These are phyloP conservation scores for Cardinalis cardinalis DNA, from an alignment of 2,113 vertebrate genomes.

Conservation along the genomic window DNA sequence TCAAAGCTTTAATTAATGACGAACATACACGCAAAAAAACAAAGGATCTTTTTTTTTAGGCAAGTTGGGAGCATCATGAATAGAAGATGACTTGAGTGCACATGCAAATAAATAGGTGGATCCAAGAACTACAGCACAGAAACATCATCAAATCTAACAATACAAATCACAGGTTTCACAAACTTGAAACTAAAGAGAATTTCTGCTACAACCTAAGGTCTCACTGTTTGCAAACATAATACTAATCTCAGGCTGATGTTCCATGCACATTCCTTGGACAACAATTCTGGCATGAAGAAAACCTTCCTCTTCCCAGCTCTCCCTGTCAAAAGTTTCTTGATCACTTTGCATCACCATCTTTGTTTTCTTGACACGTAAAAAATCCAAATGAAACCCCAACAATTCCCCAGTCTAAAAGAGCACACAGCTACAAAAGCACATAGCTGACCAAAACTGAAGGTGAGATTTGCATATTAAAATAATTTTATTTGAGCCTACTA, in stretches of 20 bases:
- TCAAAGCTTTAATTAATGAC: background rate
- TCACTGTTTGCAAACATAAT: background rate
- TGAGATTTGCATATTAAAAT: background rate
- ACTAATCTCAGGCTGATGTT: background rate
- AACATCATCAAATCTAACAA: background rate
- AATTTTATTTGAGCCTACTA: background rate
- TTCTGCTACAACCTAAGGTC: background rate
- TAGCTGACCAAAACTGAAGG: background rate
- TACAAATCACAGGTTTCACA: background rate
- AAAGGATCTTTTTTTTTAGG: background rate
- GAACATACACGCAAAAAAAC: background rate
- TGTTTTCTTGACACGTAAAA: background rate
- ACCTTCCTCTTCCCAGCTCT: background rate
- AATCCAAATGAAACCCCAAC: background rate
- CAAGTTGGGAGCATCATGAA: background rate
- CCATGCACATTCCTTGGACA: background rate
- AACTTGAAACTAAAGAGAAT: background rate
- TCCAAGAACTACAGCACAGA: background rate
- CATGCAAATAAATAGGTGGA: background rate
- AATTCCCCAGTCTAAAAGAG: background rate
- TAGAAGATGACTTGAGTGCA: rapidly evolving
- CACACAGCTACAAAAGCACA: background rate
- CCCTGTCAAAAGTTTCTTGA: background rate
- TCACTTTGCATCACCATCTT: background rate
- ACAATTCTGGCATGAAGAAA: background rate